These are phyloP conservation scores for Sandelia bainsii DNA, from an alignment of 2,797 vertebrate species.

Conservation along the genomic window DNA sequence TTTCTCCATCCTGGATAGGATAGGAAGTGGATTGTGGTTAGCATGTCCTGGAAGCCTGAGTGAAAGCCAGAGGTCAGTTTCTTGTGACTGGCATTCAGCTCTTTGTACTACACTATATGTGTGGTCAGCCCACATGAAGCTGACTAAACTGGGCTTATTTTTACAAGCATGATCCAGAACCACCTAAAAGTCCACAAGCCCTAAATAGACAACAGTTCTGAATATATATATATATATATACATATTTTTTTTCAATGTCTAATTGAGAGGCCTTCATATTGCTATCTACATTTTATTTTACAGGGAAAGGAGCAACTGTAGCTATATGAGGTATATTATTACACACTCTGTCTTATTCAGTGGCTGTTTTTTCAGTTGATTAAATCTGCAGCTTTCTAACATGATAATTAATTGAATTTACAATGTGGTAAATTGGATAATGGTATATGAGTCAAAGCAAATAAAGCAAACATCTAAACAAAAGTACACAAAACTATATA, in stretches of 20 bases:
- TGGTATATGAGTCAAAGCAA: not conserved
- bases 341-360: constrained; percentile 44
- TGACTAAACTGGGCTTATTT: constrained; percentile 69
- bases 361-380: constrained; percentile 17
- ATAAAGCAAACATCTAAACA: not conserved
- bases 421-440: not conserved
- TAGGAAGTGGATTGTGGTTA: constrained; percentile 82
- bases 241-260: constrained; percentile 53
- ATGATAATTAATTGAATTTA: not conserved
- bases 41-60: constrained; percentile 64
- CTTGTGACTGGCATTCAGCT: constrained; percentile 67
- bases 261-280: constrained; percentile 26
- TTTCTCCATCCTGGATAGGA: constrained; percentile 58
- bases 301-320: constrained; percentile 28
- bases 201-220: constrained; percentile 46
- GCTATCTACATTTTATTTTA: constrained; percentile 36
- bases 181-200: constrained; percentile 37
- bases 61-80: constrained; percentile 62
- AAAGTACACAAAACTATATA: not conserved
- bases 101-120: constrained; percentile 59
- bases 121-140: constrained; percentile 69
- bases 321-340: constrained; percentile 37
- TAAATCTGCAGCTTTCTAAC: constrained; percentile 8
- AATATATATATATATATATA: constrained; percentile 12
- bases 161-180: constrained; percentile 57